Evolutionary conservation across 1,140 invertebrate genomes (phyloP), one percentile per base, ranked within the genome.

Genomic region (Heterodera schachtii): DNA sequence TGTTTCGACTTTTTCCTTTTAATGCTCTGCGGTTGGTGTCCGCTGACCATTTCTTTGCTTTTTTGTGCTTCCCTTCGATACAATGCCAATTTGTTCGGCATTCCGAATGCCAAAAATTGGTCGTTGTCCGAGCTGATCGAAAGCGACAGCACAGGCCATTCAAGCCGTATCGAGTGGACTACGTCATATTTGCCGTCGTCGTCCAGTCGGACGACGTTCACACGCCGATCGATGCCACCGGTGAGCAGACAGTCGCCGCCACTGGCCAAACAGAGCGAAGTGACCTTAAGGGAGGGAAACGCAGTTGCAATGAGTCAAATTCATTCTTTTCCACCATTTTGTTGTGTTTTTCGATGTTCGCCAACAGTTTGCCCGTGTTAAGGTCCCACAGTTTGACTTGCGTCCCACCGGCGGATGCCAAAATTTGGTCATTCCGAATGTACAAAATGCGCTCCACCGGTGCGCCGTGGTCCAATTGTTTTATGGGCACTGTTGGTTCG

Each of bases 371-470:
- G 90, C 94, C 94, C 81, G 94, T 92, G 64, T 97, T 92, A 70
- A 94, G 93, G 91, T 98, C 96, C 96, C 96, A 98, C 13, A 98
- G 94, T 91, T 94, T 94, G 1, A 98, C 93, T 91, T 95, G 94
- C 57, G 94, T 95, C 13, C 95, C 96, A 87, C 96, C 94, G 84
- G 95, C 95, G 86, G 95, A 95, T 21, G 97, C 91, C 87, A 98
- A 94, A 84, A 98, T 93, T 71, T 95, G 94, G 43, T 96, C 95
- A 41, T 71, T 71, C 43, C 9, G 44, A 41, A 71, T 9, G 9
- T 71, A 43, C 6, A 71, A 71, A 71, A 71, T 41, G 9, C 44
- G 69, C 19, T 71, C 69, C 44, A 43, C 69, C 44, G 69, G 31
- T 71, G 69, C 44, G n/a, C 69, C 44, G 31, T 71, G 69, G 31